Evolutionary conservation across 2,888 invertebrate genomes (phyloP).

Genomic region (Nematopogon swammerdamellus): DNA sequence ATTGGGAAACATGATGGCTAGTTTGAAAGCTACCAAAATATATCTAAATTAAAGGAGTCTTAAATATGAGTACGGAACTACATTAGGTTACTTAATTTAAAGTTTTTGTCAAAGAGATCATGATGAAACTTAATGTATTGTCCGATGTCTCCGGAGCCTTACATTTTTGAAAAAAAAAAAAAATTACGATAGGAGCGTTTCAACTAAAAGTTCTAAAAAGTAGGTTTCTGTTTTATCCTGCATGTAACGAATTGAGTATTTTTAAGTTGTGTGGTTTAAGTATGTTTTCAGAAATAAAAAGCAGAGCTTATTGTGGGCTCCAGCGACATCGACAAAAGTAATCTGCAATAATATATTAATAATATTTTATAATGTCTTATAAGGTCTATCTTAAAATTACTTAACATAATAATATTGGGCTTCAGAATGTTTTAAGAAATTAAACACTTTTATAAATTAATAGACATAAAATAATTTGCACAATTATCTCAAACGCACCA

Average conservation of each 20-base stretch:
- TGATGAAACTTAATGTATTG: slow-evolving; percentile 24
- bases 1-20: background rate
- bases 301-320: background rate
- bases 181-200: too few species aligned
- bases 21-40: background rate
- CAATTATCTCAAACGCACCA: slow-evolving; percentile 23
- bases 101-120: slow-evolving; percentile 44
- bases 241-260: too few species aligned
- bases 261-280: too few species aligned
- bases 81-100: background rate
- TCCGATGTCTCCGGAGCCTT: too few species aligned
- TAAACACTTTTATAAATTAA: slow-evolving; percentile 32
- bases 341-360: slow-evolving; percentile 29
- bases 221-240: too few species aligned
- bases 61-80: background rate
- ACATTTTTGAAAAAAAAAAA: too few species aligned
- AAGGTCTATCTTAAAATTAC: slow-evolving; percentile 42
- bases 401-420: slow-evolving; percentile 46
- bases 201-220: too few species aligned
- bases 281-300: too few species aligned
- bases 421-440: slow-evolving; percentile 10
- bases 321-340: background rate
- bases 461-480: slow-evolving; percentile 38
- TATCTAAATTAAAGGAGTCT: background rate
- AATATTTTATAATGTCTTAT: slow-evolving; percentile 32